phyloP scores from a whole-genome alignment of 2,888 invertebrate species.

The Platerodrilus igneus region DNA sequence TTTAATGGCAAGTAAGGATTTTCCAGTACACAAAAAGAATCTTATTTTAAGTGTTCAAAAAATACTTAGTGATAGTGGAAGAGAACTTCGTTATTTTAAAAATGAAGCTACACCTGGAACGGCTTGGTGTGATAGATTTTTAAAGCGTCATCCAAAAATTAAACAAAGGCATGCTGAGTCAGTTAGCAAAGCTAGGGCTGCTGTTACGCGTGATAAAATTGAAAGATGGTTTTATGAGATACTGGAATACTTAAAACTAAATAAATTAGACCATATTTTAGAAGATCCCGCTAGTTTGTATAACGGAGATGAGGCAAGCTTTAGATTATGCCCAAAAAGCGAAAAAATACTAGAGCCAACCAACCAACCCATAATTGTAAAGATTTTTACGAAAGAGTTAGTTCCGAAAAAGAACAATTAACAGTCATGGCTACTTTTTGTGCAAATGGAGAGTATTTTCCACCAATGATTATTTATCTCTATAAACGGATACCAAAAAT shows the following conservation, averaged over 20 bases:
- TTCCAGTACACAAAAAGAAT: constrained; percentile 1
- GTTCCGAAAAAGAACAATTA: constrained; percentile 4
- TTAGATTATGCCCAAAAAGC: constrained; percentile 5
- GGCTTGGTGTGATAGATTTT: constrained; percentile 5
- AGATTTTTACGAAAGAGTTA: constrained; percentile 6
- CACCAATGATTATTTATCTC: constrained; percentile 13
- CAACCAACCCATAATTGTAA: neutral
- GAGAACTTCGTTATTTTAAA: constrained; percentile 7
- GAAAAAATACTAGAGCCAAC: constrained; percentile 7
- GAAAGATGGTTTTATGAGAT: constrained; percentile 9
- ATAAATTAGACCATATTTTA: constrained; percentile 1
- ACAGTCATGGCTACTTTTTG: constrained; percentile 4
- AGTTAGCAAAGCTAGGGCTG: constrained; percentile 18
- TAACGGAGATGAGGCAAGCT: constrained; percentile 3
- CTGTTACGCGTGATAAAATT: constrained; percentile 14
- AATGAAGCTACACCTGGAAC: constrained; percentile 4
- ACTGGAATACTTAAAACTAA: constrained; percentile 4
- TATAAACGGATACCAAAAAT: constrained; percentile 12
- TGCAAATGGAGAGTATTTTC: constrained; percentile 9
- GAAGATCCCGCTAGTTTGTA: constrained; percentile 3
- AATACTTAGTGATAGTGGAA: neutral
- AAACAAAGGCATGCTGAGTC: constrained; percentile 15
- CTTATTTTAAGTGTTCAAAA: neutral
- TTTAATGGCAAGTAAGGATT: neutral
- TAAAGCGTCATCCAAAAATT: constrained; percentile 8